Evolutionary conservation across 2,797 vertebrate species (phyloP), one percentile per base, ranked within the genome.

Genomic region (Coranthus polyacanthus): DNA sequence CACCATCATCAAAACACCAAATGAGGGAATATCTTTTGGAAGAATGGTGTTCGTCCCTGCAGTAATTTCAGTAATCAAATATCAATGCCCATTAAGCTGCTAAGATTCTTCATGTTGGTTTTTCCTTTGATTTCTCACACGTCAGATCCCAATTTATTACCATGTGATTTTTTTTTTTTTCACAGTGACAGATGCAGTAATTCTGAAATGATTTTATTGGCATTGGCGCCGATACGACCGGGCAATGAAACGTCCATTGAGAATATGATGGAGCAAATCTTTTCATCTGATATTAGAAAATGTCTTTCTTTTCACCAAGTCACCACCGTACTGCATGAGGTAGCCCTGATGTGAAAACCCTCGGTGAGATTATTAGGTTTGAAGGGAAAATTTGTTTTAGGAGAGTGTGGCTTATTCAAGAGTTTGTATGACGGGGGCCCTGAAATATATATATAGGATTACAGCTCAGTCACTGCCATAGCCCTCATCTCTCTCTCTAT

Each of bases 391-490:
- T 72, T 57, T 55, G 41, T 62, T 68, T 47, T 50, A 49, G 43
- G 59, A 60, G 69, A 45, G 34, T 6, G 6, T 52, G 34, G 26
- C 34, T 69, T 32, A 72, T 87, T 82, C 64, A 81, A 72, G 55
- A 65, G 53, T 69, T 58, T 80, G 21, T 39, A 47, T 61, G 57
- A n/a, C 34, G 54, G 59, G 15, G 17, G 39, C 68, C 10, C 47
- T 78, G 63, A 68, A 69, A 70, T 29, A 29, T 29, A 29, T 60
- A 81, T 85, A 77, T 84, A 68, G 74, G 67, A 89, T 84, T 79
- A 82, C 57, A 82, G 70, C 64, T 85, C 76, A 65, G 70, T 84
- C 68, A 65, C 63, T 50, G 56, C 79, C 67, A 47, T 41, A 47
- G 36, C 59, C 55, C 44, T 68, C 36, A 77, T 47, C 74, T 75